Evolutionary conservation across 2,113 vertebrate genomes (phyloP), one percentile per base, ranked within the genome.

Genomic region (Parus major): DNA sequence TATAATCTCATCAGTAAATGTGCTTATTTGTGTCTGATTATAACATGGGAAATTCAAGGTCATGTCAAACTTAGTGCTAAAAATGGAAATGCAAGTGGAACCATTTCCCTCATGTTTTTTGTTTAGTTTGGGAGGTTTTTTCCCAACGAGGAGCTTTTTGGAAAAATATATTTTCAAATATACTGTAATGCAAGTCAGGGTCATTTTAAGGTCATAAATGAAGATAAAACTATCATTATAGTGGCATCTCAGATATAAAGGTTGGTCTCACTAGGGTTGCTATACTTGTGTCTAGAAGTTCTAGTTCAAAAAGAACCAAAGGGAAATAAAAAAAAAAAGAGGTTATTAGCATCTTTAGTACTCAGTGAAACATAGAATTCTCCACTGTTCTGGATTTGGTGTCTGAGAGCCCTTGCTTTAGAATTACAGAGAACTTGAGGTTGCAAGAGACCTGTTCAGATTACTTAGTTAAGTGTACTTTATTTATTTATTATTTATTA

Each of bases 21-120:
- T 80, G 47, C 12, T 29, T 69, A 82, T 93, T 83, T 88, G 35
- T 92, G 65, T 57, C 60, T 82, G 65, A 85, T 95, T 96, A 46
- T 88, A 86, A 90, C 47, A 93, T 90, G 77, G 70, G 85, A 94
- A 96, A 95, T 78, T 92, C 64, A 95, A 94, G 83, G 64, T 91
- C 84, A 63, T 69, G 57, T 82, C 80, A 88, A 91, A 29, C 64
- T 77, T 46, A 72, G 42, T 76, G 49, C 64, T 90, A 92, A 82
- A 93, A 95, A 76, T 88, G 82, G 86, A 86, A 83, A n/a, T 71
- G 56, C 59, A 65, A 86, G 39, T 78, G 69, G 87, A 97, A 83
- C 36, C 39, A 89, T 87, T 94, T 94, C 25, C 24, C 52, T 79
- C 3, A 5, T 19, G 8, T 22, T 36, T 36, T 69, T 49, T 63